A percentile compares a stretch with the other conserved stretches of the same genome.
These are phyloP conservation scores for Brachionus angularis DNA, from an alignment of 1,140 invertebrate genomes.

Conservation along the genomic window DNA sequence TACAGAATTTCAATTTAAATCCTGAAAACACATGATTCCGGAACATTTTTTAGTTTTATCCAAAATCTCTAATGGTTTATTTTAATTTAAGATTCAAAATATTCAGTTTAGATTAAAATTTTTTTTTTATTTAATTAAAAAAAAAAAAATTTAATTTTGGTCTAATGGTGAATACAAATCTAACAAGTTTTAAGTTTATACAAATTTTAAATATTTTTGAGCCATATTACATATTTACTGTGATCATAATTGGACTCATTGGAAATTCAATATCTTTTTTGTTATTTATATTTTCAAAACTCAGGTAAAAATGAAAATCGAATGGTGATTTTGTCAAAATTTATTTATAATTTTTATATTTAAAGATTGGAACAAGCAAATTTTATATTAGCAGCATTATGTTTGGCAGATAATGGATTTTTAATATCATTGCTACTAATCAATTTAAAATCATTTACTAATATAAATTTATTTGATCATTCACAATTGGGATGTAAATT, in stretches of 20 bases:
- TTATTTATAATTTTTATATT: no score
- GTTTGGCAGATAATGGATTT: slow-evolving; percentile 61
- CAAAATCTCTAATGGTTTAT: no score
- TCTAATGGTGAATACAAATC: no score
- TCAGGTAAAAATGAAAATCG: no score
- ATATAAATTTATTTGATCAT: slow-evolving; percentile 52
- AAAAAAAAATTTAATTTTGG: no score
- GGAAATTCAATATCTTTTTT: slow-evolving; percentile 18
- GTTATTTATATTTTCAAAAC: not conserved
- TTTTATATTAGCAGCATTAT: slow-evolving; percentile 62
- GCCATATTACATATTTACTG: slow-evolving; percentile 6
- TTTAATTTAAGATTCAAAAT: no score
- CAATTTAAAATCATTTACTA: slow-evolving; percentile 60
- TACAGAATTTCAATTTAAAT: no score
- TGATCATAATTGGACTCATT: slow-evolving; percentile 2
- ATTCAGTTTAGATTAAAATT: no score
- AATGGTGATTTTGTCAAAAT: no score
- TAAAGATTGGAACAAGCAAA: slow-evolving; percentile 60
- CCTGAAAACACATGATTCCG: no score
- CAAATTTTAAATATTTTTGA: not conserved
- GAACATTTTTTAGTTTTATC: no score
- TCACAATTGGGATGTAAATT: slow-evolving; percentile 49
- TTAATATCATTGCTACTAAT: slow-evolving; percentile 59
- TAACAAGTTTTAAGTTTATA: not conserved
- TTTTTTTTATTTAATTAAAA: no score